Evolutionary conservation across 1,140 invertebrate species (phyloP), one percentile per base, ranked within the genome.

Genomic region (Papilio dardanus): DNA sequence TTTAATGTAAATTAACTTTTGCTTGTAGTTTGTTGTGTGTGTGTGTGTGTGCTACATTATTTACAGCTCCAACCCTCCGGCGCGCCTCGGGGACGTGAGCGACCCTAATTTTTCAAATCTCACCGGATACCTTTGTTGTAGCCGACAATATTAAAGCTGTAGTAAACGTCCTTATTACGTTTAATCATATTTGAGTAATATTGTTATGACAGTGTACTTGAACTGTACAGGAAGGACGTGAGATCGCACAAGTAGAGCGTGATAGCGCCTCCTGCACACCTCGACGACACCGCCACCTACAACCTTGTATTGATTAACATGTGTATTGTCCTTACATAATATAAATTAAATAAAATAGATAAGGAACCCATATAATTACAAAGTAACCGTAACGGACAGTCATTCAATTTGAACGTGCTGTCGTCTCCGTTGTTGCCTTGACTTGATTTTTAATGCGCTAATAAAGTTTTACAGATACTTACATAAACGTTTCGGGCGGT

Each of bases 381-480:
- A 46, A 46, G 42, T 46, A 5, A 19, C 5, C 1, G 16, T 24
- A n/a, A 8, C 16, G 24, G 24, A 16, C 21, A 54, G 21, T 54
- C 50, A 54, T 24, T 54, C 3, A 54, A 7, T 24, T 54, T 54
- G 24, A 12, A 16, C 2, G 19, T 28, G 54, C 24, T 62, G 24
- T 12, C 12, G 54, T 62, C 54, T 62, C 54, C 12, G 3, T 30
- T n/a, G n/a, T n/a, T 62, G 54, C 54, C 21, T 30, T 62, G 21
- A 62, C 8, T 30, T 62, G 16, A 54, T 62, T 62, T 58, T 62
- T 30, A 62, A 62, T 28, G 1, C 54, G 54, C 3, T 62, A 62
- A 30, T 62, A 62, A 62, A 28, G 19, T 62, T 62, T 62, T 62
- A 62, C 30, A 24, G 30, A 30, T 62, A 62, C 54, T 62, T 28